Evolutionary conservation across 2,113 vertebrate species (phyloP), one percentile per base, ranked within the genome.

Genomic region (Antennarius striatus): DNA sequence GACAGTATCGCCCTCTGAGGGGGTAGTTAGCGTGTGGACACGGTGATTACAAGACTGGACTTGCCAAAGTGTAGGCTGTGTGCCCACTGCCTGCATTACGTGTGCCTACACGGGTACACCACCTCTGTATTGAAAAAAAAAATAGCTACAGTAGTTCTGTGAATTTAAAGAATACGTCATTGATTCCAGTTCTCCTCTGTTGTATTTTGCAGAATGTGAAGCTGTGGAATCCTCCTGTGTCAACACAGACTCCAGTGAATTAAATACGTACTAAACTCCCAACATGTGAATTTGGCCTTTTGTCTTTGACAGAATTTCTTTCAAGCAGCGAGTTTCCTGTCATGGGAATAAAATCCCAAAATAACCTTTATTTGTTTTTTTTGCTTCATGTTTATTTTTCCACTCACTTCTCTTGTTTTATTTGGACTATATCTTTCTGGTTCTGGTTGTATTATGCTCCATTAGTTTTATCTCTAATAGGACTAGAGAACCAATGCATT

Each of bases 1-100:
- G 40, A 63, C 58, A 56, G 40, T 12, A 50, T 32, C 49, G 63
- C 11, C 49, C 68, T 76, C 50, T 51, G 39, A 78, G 74, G 71
- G 53, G 65, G 46, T 54, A 46, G 65, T 79, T 66, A 66, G 68
- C 56, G 43, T 65, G 22, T 17, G 48, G 39, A 65, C 15, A 2
- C 10, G 63, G 32, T 32, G 36, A 42, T 64, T 36, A 36, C 32
- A 32, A 45, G 61, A 75, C 32, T 63, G 56, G 17, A 56, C 22
- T 60, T 75, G 71, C 39, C 55, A 60, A 71, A 48, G 46, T 63
- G 52, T 12, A 17, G 13, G 30, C 42, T 74, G 53, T 13, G 10
- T 77, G 54, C 63, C 46, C 65, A 65, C 42, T 54, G 51, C 54
- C 57, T 54, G 39, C 4, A 22, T 57, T 68, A 50, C 73, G 64